Conservation (phyloP, 2,888 invertebrate genomes). For the Papilio gigon region DNA sequence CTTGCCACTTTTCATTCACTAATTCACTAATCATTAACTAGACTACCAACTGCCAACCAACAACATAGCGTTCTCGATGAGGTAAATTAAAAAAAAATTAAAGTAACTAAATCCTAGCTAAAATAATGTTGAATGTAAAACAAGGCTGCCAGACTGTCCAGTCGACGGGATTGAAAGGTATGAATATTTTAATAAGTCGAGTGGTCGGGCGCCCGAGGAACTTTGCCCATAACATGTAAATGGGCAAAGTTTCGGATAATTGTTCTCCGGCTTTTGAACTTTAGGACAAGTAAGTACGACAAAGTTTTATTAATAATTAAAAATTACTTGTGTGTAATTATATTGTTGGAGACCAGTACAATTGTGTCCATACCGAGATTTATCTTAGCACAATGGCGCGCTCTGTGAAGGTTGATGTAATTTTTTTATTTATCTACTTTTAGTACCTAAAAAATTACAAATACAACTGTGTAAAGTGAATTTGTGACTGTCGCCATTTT, state of each 20-base stretch:
- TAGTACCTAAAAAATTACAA: no score
- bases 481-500: constrained; percentile 17
- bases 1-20: no score
- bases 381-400: no score
- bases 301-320: background rate
- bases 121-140: background rate
- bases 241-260: constrained; percentile 71
- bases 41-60: no score
- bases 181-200: constrained; percentile 36
- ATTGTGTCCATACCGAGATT: no score
- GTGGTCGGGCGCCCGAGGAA: constrained; percentile 48
- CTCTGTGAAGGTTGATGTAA: no score
- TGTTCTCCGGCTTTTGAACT: constrained; percentile 42
- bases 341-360: background rate
- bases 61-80: no score
- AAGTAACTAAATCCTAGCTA: background rate
- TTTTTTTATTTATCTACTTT: no score
- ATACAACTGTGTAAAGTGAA: no score
- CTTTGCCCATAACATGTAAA: constrained; percentile 79
- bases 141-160: constrained; percentile 13
- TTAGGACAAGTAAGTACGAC: background rate
- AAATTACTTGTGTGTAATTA: background rate
- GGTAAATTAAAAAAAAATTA: no score
- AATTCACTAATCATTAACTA: no score
- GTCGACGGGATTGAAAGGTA: constrained; percentile 31